These are phyloP conservation scores for Phylloscopus whistleri DNA, from an alignment of 2,113 vertebrate species.

Conservation along the genomic window DNA sequence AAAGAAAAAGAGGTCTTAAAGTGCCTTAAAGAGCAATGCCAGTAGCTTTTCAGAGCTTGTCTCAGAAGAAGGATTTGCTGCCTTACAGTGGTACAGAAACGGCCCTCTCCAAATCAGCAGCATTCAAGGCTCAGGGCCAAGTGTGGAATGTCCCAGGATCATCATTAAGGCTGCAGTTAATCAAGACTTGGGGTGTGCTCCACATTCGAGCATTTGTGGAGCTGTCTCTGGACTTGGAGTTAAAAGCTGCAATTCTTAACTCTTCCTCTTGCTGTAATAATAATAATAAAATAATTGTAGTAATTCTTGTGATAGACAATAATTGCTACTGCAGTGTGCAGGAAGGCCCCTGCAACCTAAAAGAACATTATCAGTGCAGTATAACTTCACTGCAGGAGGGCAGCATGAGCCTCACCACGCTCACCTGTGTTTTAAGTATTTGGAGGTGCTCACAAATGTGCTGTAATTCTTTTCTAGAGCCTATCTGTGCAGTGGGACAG, in stretches of 20 bases:
- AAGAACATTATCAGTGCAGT: not conserved
- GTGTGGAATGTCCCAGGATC: not conserved
- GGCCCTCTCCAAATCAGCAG: not conserved
- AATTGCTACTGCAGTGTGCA: not conserved
- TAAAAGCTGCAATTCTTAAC: not conserved
- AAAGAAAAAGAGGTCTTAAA: not conserved
- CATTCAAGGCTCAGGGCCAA: not conserved
- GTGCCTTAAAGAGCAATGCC: not conserved
- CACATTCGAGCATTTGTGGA: not conserved
- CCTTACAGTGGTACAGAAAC: not conserved
- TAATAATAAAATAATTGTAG: not conserved
- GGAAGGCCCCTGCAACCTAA: not conserved
- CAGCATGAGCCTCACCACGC: not conserved
- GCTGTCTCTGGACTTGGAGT: not conserved
- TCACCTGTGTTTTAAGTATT: not conserved
- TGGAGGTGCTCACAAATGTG: not conserved
- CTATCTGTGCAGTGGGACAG: conserved; percentile 90
- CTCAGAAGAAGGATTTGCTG: not conserved
- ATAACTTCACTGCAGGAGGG: not conserved
- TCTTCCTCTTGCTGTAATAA: not conserved
- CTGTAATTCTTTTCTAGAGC: conserved; percentile 73
- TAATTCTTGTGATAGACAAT: not conserved
- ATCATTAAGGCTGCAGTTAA: not conserved
- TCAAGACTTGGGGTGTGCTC: not conserved
- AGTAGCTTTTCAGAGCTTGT: not conserved